These are phyloP conservation scores for Macrobrachium nipponense DNA, from an alignment of 1,140 invertebrate species.

Conservation along the genomic window DNA sequence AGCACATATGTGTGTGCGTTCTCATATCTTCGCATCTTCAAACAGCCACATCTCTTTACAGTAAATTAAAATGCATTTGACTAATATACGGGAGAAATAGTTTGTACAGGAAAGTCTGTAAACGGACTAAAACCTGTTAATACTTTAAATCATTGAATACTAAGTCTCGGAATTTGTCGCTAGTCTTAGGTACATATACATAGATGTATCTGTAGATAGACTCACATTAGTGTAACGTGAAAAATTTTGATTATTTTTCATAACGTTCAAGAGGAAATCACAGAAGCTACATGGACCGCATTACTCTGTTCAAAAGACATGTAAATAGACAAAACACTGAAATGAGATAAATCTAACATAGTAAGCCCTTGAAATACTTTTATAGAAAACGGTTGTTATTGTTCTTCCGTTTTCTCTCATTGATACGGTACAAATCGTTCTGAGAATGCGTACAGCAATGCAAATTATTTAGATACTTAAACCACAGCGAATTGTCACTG, in stretches of 20 bases:
- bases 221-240: not conserved
- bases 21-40: not conserved
- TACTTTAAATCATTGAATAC: not conserved
- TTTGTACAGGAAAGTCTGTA: not conserved
- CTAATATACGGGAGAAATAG: not conserved
- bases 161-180: not conserved
- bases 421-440: constrained; percentile 28
- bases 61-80: not conserved
- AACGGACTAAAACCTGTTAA: not conserved
- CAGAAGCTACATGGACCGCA: no score
- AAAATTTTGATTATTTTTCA: not conserved
- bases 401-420: constrained; percentile 38
- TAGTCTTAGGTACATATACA: not conserved
- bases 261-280: no score
- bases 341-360: not conserved
- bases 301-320: no score
- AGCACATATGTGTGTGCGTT: not conserved
- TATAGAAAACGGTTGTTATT: not conserved
- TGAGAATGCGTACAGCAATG: constrained; percentile 44
- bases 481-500: not conserved
- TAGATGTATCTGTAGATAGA: constrained; percentile 21
- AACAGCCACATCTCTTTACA: not conserved
- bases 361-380: not conserved
- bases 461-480: constrained; percentile 5
- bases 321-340: not conserved